A percentile compares a stretch with the other conserved stretches of the same genome.
These are phyloP conservation scores for Vanessa tameamea DNA, from an alignment of 1,140 invertebrate species.

Conservation along the genomic window DNA sequence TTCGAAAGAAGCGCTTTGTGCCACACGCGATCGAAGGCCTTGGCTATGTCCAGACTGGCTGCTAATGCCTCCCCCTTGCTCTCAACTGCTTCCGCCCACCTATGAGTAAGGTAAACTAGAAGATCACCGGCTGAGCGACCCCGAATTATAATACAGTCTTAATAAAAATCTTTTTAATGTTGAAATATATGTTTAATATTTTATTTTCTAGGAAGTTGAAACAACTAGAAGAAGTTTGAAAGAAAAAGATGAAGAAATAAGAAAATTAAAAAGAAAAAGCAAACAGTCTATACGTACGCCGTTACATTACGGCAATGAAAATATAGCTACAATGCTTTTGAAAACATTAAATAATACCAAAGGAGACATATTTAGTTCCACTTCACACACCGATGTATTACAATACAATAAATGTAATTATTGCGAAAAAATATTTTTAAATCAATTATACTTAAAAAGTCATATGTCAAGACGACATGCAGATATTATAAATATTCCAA, in stretches of 20 bases:
- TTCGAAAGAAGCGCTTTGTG: too few relatives aligned
- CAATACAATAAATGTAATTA: constrained; percentile 79
- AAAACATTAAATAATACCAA: constrained; percentile 65
- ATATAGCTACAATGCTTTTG: constrained; percentile 73
- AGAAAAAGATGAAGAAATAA: constrained; percentile 74
- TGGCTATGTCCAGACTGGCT: too few relatives aligned
- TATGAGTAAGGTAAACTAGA: too few relatives aligned
- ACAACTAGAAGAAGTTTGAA: constrained; percentile 63
- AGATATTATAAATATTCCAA: constrained; percentile 52
- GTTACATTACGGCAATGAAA: constrained; percentile 70
- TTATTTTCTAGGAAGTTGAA: constrained; percentile 63
- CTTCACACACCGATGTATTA: constrained; percentile 49
- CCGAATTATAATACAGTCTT: background rate
- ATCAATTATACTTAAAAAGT: constrained; percentile 81
- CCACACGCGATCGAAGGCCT: too few relatives aligned
- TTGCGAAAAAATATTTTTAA: constrained; percentile 82
- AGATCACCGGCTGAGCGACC: too few relatives aligned
- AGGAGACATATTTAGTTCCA: constrained; percentile 55
- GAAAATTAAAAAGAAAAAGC: constrained; percentile 66
- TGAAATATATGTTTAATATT: background rate
- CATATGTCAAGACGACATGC: constrained; percentile 80
- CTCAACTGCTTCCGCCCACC: too few relatives aligned
- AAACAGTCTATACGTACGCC: constrained; percentile 55
- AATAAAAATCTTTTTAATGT: background rate
- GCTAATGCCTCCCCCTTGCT: too few relatives aligned